These are phyloP conservation scores for Calyptomena viridis DNA, from an alignment of 2,113 vertebrate species.

Conservation along the genomic window DNA sequence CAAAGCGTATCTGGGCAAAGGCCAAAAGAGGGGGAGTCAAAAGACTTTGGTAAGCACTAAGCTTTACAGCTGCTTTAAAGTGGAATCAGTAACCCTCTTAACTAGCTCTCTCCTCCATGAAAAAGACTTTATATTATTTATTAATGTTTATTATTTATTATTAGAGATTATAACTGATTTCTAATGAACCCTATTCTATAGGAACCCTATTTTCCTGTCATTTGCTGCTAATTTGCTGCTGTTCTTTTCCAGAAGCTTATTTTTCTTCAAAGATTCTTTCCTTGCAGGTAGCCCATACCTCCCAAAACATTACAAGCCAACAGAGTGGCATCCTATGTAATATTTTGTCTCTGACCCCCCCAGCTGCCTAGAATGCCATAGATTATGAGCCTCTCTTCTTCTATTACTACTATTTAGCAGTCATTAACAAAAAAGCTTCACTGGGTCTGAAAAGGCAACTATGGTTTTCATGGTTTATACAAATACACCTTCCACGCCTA, in stretches of 20 bases:
- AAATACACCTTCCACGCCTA: neutral
- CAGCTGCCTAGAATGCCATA: neutral
- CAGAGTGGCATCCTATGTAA: neutral
- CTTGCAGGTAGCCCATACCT: neutral
- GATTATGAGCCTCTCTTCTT: neutral
- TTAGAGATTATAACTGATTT: neutral
- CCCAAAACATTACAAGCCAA: neutral
- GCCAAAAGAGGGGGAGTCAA: neutral
- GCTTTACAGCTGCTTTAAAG: neutral
- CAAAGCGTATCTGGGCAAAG: neutral
- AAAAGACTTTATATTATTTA: too few relatives aligned
- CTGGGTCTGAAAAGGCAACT: neutral
- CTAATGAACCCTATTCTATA: neutral
- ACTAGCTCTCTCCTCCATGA: neutral
- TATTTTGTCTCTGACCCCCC: neutral
- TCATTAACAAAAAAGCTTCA: neutral
- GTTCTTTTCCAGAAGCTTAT: neutral
- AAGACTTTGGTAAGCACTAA: neutral
- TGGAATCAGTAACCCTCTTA: neutral
- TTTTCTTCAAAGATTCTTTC: neutral
- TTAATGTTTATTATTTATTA: too few relatives aligned
- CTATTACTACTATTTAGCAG: neutral
- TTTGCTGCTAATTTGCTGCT: neutral
- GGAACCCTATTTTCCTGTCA: neutral
- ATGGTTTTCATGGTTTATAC: neutral